Conservation (phyloP, 37 sponge, comb jelly and placozoan species). For the Eunapius fragilis region DNA sequence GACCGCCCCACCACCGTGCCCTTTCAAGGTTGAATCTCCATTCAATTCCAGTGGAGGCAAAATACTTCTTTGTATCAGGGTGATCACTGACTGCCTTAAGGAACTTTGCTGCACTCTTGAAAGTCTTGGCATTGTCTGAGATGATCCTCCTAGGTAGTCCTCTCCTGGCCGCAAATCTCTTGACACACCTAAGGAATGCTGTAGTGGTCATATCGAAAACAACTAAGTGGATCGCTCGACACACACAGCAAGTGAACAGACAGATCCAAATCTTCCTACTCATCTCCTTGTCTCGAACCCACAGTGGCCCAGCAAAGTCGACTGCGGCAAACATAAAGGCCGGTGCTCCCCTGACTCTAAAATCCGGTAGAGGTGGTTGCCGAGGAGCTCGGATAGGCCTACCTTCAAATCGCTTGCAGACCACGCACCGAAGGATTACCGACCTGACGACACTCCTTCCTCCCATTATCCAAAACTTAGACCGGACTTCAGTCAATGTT, state of each 20-base stretch:
- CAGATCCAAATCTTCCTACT: conserved; percentile 29
- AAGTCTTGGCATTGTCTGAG: conserved; percentile 57
- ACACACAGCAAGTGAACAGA: conserved; percentile 52
- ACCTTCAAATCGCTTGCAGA: conserved; percentile 32
- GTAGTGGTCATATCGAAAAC: conserved; percentile 16
- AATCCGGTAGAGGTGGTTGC: conserved; percentile 25
- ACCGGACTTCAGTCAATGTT: conserved; percentile 23
- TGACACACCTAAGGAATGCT: conserved; percentile 38
- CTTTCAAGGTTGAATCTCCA: conserved; percentile 58
- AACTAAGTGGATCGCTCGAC: conserved; percentile 35
- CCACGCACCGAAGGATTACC: conserved; percentile 12
- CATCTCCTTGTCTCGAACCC: not conserved
- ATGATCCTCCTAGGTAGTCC: conserved; percentile 43
- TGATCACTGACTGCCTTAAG: conserved; percentile 8
- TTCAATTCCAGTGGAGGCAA: conserved; percentile 16
- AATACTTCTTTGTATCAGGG: conserved; percentile 8
- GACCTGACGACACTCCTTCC: conserved; percentile 24
- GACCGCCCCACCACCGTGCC: conserved; percentile 65
- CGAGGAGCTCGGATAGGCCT: conserved; percentile 9
- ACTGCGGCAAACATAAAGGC: conserved; percentile 26
- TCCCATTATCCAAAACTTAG: conserved; percentile 35
- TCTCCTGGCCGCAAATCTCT: conserved; percentile 55
- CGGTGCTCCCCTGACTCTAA: conserved; percentile 29
- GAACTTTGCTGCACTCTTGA: conserved; percentile 42
- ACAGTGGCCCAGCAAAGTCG: conserved; percentile 47